A percentile compares a stretch with the other conserved stretches of the same genome.
These are phyloP conservation scores for Odontamblyopus rebecca DNA, from an alignment of 2,797 vertebrate genomes.

Conservation along the genomic window DNA sequence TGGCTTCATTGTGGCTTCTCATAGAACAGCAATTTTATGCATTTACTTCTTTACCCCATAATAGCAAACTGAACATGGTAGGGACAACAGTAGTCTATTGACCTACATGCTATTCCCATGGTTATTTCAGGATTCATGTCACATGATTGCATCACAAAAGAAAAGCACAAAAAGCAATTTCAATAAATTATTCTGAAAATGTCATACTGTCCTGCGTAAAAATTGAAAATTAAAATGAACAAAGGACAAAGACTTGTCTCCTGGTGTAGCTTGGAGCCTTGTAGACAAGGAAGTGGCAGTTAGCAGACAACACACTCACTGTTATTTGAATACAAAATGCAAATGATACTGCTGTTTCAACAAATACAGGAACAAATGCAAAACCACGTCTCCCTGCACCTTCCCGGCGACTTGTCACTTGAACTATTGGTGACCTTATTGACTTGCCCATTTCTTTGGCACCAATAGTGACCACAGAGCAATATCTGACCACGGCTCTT, in stretches of 20 bases:
- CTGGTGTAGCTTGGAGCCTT: not conserved
- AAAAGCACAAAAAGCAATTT: not conserved
- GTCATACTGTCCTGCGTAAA: not conserved
- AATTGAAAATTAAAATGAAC: slow-evolving; percentile 12
- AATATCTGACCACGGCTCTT: slow-evolving; percentile 38
- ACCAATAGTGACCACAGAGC: slow-evolving; percentile 45
- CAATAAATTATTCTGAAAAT: slow-evolving; percentile 2
- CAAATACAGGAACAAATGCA: slow-evolving; percentile 4
- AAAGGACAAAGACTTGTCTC: not conserved
- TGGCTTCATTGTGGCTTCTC: not conserved
- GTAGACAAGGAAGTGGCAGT: not conserved
- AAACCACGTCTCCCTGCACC: not conserved
- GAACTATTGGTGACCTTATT: slow-evolving; percentile 55
- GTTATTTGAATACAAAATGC: slow-evolving; percentile 8
- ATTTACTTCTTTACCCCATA: not conserved
- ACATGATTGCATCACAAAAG: slow-evolving; percentile 7
- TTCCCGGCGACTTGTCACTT: slow-evolving; percentile 6
- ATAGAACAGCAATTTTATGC: not conserved
- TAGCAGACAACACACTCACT: slow-evolving; percentile 5
- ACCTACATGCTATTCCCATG: not conserved
- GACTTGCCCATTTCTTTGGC: slow-evolving; percentile 43
- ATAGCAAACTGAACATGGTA: not conserved
- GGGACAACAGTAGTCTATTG: not conserved
- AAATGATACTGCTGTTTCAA: slow-evolving; percentile 10
- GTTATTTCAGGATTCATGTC: not conserved